phyloP scores from a whole-genome alignment of 2,797 vertebrate genomes.

The Botia kubotai region DNA sequence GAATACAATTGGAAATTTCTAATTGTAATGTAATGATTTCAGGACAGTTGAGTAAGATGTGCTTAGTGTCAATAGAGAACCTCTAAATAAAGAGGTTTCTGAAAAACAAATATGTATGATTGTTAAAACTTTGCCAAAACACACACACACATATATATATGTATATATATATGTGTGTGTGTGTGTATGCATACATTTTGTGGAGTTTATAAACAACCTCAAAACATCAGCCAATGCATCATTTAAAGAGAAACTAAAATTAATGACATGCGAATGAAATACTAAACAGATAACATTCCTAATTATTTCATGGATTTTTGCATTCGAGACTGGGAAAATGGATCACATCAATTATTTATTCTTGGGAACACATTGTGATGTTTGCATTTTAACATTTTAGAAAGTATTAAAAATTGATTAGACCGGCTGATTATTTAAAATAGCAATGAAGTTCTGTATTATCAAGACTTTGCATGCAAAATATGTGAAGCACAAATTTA shows the following conservation, averaged over 20 bases:
- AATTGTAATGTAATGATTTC: too few relatives aligned
- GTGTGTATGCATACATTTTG: too few relatives aligned
- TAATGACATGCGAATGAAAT: constrained; percentile 59
- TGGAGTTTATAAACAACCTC: too few relatives aligned
- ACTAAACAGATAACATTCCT: constrained; percentile 49
- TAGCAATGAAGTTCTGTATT: background rate
- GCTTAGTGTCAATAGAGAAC: too few relatives aligned
- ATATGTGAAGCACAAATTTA: background rate
- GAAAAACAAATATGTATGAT: too few relatives aligned
- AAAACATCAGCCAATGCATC: constrained; percentile 25
- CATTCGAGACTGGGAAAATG: constrained; percentile 43
- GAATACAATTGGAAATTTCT: too few relatives aligned
- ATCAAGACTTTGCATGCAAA: background rate
- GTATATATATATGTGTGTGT: too few relatives aligned
- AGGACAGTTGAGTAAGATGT: too few relatives aligned
- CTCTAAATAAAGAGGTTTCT: too few relatives aligned
- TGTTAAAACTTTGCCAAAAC: too few relatives aligned
- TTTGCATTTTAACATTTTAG: constrained; percentile 31
- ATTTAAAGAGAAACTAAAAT: constrained; percentile 43
- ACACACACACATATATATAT: too few relatives aligned
- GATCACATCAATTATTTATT: constrained; percentile 18
- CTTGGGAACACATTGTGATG: background rate
- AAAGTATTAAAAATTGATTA: constrained; percentile 8
- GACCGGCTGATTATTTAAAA: background rate
- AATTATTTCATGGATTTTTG: constrained; percentile 52